Percentiles rank a stretch among this genome's conserved stretches.
Evolutionary conservation across 2,888 invertebrate genomes (phyloP).

Genomic region (Eulithis prunata): DNA sequence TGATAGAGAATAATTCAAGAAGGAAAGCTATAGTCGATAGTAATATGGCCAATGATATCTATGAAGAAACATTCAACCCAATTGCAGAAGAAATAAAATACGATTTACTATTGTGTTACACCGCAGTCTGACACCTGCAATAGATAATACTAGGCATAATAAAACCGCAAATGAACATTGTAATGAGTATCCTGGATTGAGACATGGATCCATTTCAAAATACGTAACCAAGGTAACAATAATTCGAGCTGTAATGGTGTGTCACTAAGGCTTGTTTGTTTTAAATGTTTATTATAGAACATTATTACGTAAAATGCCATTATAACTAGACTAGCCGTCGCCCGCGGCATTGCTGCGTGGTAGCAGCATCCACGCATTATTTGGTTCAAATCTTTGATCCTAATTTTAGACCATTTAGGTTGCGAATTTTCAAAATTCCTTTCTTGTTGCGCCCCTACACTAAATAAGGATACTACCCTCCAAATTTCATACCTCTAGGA

Average conservation of each 20-base stretch:
- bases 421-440: too few relatives aligned
- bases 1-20: too few relatives aligned
- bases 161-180: constrained; percentile 39
- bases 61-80: constrained; percentile 25
- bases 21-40: too few relatives aligned
- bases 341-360: too few relatives aligned
- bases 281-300: not conserved
- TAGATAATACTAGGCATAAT: constrained; percentile 6
- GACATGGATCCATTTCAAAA: constrained; percentile 14
- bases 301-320: not conserved
- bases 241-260: not conserved
- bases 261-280: not conserved
- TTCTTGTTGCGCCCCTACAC: too few relatives aligned
- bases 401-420: too few relatives aligned
- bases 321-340: not conserved
- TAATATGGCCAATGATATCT: not conserved
- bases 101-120: constrained; percentile 30
- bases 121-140: constrained; percentile 36
- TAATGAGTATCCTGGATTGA: constrained; percentile 30
- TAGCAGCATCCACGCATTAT: too few relatives aligned
- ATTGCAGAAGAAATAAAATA: constrained; percentile 38
- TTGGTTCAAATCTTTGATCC: too few relatives aligned
- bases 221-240: constrained; percentile 3
- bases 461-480: too few relatives aligned
- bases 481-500: too few relatives aligned